Conservation (phyloP, 37 sponge, comb jelly and placozoan genomes). For the Bolinopsis microptera region DNA sequence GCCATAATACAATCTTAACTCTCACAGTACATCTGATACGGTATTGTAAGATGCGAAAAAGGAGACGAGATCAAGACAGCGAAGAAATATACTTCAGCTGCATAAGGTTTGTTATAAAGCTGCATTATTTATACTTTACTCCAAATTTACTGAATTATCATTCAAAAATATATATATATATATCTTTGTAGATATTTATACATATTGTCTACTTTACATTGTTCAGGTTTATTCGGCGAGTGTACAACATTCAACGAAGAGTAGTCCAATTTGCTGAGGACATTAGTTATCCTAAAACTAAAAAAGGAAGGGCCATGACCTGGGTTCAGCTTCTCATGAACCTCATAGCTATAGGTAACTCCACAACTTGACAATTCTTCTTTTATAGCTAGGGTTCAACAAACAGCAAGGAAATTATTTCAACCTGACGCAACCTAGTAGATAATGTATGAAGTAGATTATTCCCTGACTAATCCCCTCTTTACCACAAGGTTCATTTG, state of each 20-base stretch:
- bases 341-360: conserved; percentile 29
- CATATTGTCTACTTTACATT: too few relatives aligned
- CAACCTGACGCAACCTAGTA: too few relatives aligned
- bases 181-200: too few relatives aligned
- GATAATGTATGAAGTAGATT: too few relatives aligned
- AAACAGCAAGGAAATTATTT: too few relatives aligned
- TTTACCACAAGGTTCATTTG: conserved; percentile 39
- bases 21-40: conserved; percentile 13
- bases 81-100: conserved; percentile 1
- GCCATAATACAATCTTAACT: too few relatives aligned
- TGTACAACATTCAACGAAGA: conserved; percentile 19
- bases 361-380: too few relatives aligned
- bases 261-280: conserved; percentile 42
- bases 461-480: too few relatives aligned
- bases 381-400: too few relatives aligned
- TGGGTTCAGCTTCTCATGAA: conserved; percentile 25
- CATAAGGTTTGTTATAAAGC: neutral
- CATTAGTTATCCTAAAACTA: conserved; percentile 28
- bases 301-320: conserved; percentile 15
- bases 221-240: neutral
- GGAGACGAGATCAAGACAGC: neutral
- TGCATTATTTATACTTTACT: too few relatives aligned
- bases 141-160: too few relatives aligned
- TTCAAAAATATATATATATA: too few relatives aligned
- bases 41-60: conserved; percentile 15